Base-by-base conservation (phyloP, 2,888 invertebrate species). In the Rapana venosa region DNA sequence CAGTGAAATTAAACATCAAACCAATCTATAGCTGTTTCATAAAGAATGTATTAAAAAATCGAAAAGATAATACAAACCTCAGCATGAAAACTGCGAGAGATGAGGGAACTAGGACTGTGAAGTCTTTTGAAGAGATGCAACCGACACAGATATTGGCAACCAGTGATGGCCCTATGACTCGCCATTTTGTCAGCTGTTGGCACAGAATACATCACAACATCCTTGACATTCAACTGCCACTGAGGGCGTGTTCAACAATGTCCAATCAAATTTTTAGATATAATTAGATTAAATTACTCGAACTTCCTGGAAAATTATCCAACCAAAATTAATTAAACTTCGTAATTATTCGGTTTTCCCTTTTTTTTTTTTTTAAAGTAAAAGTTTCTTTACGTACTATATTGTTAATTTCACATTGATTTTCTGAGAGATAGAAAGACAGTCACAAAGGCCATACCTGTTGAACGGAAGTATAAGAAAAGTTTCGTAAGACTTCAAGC, bases 151-250 rank as follows among this genome's bases (percentile, higher is more conserved):
- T 77, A 85, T 79, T 79, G 87, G 58, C 90, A 88, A 32, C 79
- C 90, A 89, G 89, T 89, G 70, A 91, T 88, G 87, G 90, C 90
- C 79, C 90, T 90, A 61, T 91, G 90, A 88, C 92, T 88, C 84
- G 92, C 92, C 92, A 92, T 92, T 89, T 90, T 91, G 92, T 90
- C 91, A 91, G 91, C 92, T 91, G 92, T 91, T 92, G 89, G 81
- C 87, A 61, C 66, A 86, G 81, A 58, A 85, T 87, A 36, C 84
- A 87, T 84, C 81, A 81, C 81, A 87, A 86, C 88, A 86, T 87
- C 90, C 90, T 91, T 90, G 90, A 88, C 74, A 88, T 86, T 58
- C 61, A 74, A 35, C 74, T 47, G 8, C 79, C 26, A 36, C 26
- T 36, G 30, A 88, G 90, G 91, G 92, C 85, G 92, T 90, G 90